Base-by-base conservation (phyloP, 2,113 vertebrate species). In the Aegotheles bennettii region DNA sequence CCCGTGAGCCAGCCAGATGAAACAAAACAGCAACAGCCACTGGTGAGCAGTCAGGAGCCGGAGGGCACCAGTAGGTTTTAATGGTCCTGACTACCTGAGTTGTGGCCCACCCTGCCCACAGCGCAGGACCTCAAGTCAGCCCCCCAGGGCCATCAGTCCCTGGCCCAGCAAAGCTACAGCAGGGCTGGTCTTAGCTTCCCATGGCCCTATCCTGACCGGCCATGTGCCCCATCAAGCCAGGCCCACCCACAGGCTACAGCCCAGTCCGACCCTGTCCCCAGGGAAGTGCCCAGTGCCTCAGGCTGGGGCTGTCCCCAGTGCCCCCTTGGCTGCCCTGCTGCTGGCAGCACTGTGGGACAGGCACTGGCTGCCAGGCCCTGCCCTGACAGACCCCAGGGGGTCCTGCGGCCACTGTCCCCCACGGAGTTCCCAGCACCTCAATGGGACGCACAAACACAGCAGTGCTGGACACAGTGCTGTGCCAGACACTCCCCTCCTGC, bases 281-380 rank as follows among this genome's bases (percentile, higher is more conserved):
- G 11, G 20, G 12, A 50, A 21, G 19, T 9, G 16, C 12, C 20
- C 28, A 4, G 5, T 9, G 7, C 35, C 9, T 0, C 0, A n/a
- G 26, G 13, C n/a, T 1, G 2, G 8, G 19, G 11, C 17, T 33
- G 47, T 2, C 16, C 15, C 11, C 2, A 1, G 7, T 28, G 20
- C 6, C 19, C 19, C 36, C 25, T 7, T 1, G 0, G 12, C 29
- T 47, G 38, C 51, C 15, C 59, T 54, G 35, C 35, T 67, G 50
- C 29, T 48, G 19, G 8, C 11, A 33, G 59, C n/a, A n/a, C n/a
- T n/a, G 25, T 33, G 42, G 29, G 20, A 33, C 29, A 54, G 12
- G 28, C 10, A 14, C 16, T 21, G 31, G 53, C 19, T 48, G 23
- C 28, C 19, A 23, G 36, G 28, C 23, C 36, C 17, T 56, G 56